These are phyloP conservation scores for Morelia viridis DNA, from an alignment of 2,797 vertebrate species.

Conservation along the genomic window DNA sequence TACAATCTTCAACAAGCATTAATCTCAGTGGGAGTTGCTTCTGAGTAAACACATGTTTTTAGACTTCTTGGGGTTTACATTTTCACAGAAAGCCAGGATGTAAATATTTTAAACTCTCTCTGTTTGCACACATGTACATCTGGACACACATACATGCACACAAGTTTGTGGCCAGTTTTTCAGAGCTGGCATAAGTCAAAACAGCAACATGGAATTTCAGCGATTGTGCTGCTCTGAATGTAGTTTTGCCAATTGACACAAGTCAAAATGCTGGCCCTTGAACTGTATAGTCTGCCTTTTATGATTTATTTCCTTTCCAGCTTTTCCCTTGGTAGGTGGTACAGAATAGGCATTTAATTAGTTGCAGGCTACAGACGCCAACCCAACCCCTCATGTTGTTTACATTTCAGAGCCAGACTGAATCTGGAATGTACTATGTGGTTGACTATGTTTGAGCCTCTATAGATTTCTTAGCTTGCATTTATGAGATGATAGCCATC, in stretches of 20 bases:
- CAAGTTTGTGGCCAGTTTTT: background rate
- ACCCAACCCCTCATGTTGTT: constrained; percentile 52
- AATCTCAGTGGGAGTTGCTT: background rate
- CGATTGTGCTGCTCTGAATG: accelerated
- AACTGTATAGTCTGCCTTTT: constrained; percentile 26
- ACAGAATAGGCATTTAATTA: constrained; percentile 61
- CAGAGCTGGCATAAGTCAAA: constrained; percentile 10
- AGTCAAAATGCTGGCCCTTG: constrained; percentile 18
- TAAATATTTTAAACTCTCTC: background rate
- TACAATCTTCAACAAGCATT: background rate
- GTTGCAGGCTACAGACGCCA: constrained; percentile 56
- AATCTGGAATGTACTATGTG: constrained; percentile 56
- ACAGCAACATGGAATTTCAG: background rate
- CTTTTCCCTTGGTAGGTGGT: constrained; percentile 61
- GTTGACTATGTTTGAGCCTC: constrained; percentile 44
- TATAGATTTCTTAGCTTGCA: constrained; percentile 35
- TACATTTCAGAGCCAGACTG: constrained; percentile 58
- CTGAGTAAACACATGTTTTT: background rate
- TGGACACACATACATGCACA: background rate
- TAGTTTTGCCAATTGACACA: constrained; percentile 16
- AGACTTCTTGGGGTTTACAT: background rate
- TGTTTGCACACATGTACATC: background rate
- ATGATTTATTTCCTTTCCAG: constrained; percentile 44
- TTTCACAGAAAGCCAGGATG: background rate
- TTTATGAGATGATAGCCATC: constrained; percentile 40